phyloP scores from a whole-genome alignment of 2,113 vertebrate species.

The Protobothrops flavoviridis region DNA sequence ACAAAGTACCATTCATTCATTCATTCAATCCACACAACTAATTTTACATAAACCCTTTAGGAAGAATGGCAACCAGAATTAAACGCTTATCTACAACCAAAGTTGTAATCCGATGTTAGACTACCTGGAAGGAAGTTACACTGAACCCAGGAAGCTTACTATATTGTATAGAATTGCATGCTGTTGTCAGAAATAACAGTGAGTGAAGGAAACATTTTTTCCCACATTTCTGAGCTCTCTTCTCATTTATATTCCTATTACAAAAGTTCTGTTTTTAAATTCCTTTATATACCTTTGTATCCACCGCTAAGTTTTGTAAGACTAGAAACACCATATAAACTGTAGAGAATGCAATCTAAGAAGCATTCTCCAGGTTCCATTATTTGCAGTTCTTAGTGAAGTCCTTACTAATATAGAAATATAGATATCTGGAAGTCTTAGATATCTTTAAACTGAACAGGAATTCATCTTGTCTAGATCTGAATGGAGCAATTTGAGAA shows the following conservation, averaged over 20 bases:
- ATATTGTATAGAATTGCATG: not conserved
- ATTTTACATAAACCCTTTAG: constrained; percentile 15
- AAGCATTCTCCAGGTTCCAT: not conserved
- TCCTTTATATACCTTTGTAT: not conserved
- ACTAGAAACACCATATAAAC: not conserved
- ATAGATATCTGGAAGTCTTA: constrained; percentile 3
- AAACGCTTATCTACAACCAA: constrained; percentile 45
- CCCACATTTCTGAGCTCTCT: not conserved
- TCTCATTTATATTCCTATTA: not conserved
- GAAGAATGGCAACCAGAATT: not conserved
- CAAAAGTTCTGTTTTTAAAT: not conserved
- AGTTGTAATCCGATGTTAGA: not conserved
- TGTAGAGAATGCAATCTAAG: not conserved
- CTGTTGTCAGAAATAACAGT: not conserved
- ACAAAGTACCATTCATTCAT: not conserved
- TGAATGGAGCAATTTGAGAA: too few species aligned
- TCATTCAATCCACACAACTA: not conserved
- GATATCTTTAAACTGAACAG: not conserved
- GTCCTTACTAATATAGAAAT: constrained; percentile 30
- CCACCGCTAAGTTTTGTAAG: not conserved
- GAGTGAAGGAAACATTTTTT: too few species aligned
- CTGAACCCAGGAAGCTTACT: not conserved
- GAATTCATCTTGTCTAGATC: not conserved
- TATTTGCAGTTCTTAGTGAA: constrained; percentile 14
- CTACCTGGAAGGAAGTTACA: not conserved